A percentile compares a stretch with the other conserved stretches of the same genome.
phyloP scores from a whole-genome alignment of 2,888 invertebrate species.

The Nasonovia ribisnigri region DNA sequence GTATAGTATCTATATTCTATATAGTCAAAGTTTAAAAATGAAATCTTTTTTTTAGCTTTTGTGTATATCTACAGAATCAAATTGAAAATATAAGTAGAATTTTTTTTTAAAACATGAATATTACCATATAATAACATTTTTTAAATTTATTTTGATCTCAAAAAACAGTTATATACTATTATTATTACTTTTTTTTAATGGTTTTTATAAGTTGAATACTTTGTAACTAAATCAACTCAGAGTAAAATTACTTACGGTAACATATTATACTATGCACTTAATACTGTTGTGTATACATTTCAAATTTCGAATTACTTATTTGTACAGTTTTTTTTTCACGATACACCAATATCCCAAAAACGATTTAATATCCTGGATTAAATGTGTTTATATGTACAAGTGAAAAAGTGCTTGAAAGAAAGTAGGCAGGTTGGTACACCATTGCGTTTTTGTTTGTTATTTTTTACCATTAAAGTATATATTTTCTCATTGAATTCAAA shows the following conservation, averaged over 20 bases:
- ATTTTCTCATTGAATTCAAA: not conserved
- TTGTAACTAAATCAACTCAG: not conserved
- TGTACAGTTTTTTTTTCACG: not conserved
- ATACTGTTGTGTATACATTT: not conserved
- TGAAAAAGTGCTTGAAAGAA: not conserved
- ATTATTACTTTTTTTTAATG: not conserved
- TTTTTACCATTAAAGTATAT: not conserved
- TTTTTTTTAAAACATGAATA: not conserved
- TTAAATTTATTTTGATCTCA: not conserved
- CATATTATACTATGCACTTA: not conserved
- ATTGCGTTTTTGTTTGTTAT: constrained; percentile 1
- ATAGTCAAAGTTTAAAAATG: not conserved
- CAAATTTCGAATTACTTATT: not conserved
- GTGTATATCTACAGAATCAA: not conserved
- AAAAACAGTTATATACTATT: not conserved
- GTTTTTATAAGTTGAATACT: not conserved
- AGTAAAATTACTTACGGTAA: not conserved
- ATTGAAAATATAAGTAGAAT: not conserved
- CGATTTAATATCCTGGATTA: constrained; percentile 5
- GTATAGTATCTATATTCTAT: no score
- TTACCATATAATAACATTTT: not conserved
- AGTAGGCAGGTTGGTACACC: not conserved
- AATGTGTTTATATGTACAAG: not conserved
- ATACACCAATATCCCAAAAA: not conserved
- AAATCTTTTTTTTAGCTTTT: not conserved